Conservation (phyloP, 2,797 vertebrate species). For the Hozukius guyotensis region DNA sequence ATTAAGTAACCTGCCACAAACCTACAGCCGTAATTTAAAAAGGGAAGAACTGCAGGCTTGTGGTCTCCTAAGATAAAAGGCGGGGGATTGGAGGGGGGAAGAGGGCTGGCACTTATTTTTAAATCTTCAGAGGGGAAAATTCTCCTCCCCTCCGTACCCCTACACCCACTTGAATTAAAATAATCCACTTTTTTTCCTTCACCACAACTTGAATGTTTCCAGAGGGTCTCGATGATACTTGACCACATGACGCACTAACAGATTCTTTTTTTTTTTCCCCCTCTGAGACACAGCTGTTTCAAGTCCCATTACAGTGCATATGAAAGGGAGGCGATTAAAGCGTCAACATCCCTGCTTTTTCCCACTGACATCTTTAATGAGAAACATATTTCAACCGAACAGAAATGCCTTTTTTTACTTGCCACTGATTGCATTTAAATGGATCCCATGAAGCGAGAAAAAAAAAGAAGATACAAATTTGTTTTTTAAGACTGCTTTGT, state of each 20-base stretch:
- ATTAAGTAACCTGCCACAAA: conserved; percentile 55
- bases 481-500: conserved; percentile 40
- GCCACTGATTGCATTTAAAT: conserved; percentile 76
- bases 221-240: conserved; percentile 58
- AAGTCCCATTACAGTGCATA: conserved; percentile 56
- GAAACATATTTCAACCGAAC: conserved; percentile 71
- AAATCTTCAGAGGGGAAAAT: conserved; percentile 58
- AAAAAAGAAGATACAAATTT: conserved; percentile 38
- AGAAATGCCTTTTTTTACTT: conserved; percentile 36
- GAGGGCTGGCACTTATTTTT: conserved; percentile 59
- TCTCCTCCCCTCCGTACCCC: conserved; percentile 3
- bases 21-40: conserved; percentile 46
- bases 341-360: conserved; percentile 45
- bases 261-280: neutral
- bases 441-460: conserved; percentile 51
- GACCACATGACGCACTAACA: conserved; percentile 68
- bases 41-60: conserved; percentile 25
- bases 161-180: conserved; percentile 63
- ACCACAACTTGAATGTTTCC: conserved; percentile 62
- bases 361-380: conserved; percentile 69
- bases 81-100: neutral
- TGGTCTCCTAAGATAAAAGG: conserved; percentile 63
- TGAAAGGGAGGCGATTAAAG: conserved; percentile 63
- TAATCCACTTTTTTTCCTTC: conserved; percentile 63
- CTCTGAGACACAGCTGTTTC: conserved; percentile 67